A percentile compares a stretch with the other conserved stretches of the same genome.
Conservation (phyloP, 2,113 vertebrate species). For the human (Homo sapiens) region DNA sequence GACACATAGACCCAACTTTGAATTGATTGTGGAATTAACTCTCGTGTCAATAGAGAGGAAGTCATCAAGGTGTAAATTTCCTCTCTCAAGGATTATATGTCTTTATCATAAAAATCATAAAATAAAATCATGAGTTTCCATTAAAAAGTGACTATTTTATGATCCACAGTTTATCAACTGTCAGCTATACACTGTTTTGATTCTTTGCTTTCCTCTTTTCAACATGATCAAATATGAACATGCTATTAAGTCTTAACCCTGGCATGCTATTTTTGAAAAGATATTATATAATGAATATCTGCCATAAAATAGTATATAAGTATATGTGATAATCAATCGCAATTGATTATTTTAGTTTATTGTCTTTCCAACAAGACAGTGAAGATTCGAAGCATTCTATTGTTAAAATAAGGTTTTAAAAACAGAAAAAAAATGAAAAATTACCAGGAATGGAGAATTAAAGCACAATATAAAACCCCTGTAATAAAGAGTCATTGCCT, state of each 20-base stretch:
- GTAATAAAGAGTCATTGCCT: constrained; percentile 32
- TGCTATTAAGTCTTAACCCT: background rate
- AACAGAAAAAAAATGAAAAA: constrained; percentile 24
- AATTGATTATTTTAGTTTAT: background rate
- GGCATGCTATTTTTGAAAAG: background rate
- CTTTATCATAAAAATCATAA: background rate
- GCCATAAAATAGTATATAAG: background rate
- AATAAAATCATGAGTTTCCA: background rate
- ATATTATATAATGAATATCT: background rate
- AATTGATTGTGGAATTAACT: background rate
- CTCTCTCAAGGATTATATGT: constrained; percentile 4
- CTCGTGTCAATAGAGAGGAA: background rate
- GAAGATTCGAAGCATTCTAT: background rate
- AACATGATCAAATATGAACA: background rate
- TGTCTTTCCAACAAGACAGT: constrained; percentile 43
- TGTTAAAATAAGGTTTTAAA: background rate
- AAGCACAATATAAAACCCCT: background rate
- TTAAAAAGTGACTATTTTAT: background rate
- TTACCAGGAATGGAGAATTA: background rate
- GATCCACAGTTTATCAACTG: background rate
- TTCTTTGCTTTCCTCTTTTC: background rate
- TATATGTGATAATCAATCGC: background rate
- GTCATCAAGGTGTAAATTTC: background rate
- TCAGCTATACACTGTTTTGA: background rate
- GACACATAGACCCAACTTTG: background rate